A percentile compares a stretch with the other conserved stretches of the same genome.
These are phyloP conservation scores for Otus sunia DNA, from an alignment of 2,113 vertebrate species.

Conservation along the genomic window DNA sequence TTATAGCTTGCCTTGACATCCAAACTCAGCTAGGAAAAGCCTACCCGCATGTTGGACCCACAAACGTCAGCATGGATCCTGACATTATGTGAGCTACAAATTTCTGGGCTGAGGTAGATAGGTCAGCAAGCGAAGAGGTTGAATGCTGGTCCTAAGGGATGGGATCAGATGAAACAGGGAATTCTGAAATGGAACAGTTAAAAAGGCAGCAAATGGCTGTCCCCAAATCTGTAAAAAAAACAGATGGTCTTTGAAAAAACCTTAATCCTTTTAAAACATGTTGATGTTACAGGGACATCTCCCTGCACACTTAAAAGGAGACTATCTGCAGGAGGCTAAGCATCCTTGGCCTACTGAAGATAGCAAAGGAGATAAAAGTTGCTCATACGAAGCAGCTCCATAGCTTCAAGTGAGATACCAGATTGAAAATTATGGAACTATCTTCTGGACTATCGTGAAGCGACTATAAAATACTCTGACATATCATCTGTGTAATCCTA, in stretches of 20 bases:
- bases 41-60: accelerated
- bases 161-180: neutral
- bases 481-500: neutral
- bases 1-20: neutral
- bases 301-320: neutral
- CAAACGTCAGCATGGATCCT: neutral
- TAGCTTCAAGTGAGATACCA: neutral
- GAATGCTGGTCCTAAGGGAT: neutral
- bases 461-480: neutral
- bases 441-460: neutral
- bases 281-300: neutral
- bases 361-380: neutral
- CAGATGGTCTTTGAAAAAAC: neutral
- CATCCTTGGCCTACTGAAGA: neutral
- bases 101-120: neutral
- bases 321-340: neutral
- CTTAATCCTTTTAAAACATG: neutral
- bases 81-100: accelerated
- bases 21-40: neutral
- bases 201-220: neutral
- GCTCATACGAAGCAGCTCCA: neutral
- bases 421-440: neutral
- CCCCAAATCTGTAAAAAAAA: neutral
- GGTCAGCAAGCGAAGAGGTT: neutral
- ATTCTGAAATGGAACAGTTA: neutral